Evolutionary conservation across 35 echinoderm and acorn worm genomes (phyloP), one percentile per base, ranked within the genome.

Genomic region (Apostichopus parvimensis): DNA sequence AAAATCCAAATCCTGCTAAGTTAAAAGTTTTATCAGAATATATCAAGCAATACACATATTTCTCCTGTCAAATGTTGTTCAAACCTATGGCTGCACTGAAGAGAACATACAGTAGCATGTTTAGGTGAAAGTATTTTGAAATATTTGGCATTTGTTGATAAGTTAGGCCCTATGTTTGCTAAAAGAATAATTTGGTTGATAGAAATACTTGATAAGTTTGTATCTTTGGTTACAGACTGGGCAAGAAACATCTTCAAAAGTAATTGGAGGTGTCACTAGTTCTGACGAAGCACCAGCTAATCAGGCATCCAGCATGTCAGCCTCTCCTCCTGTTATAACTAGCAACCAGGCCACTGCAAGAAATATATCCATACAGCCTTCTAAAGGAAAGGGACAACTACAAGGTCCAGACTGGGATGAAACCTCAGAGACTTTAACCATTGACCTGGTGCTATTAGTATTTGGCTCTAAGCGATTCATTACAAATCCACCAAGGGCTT

Each of bases 391-490:
- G 71, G n/a, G 71, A 75, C 14, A 13, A 1, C 17, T 75, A 22
- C 20, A 18, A 75, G 71, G 71, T 75, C 71, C 57, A 18, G 81
- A 56, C 6, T 84, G 81, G 81, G 81, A 84, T 21, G 22, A 84
- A 54, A 23, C 15, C 6, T 53, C 81, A 21, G 24, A 84, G 14
- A 84, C 81, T 23, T n/a, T 84, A 23, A 84, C 81, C 54, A 58
- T 84, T 84, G 81, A 84, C 54, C 12, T 84, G 17, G 81, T 84
- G 6, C 81, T 84, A 12, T 52, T 84, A 21, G 81, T 17, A 25
- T 84, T 84, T 58, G 81, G 81, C n/a, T 84, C 81, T 52, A 84
- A 84, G 57, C 53, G 81, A 14, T 84, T 84, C 53, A 22, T 84
- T 6, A 11, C 6, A 3, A 59, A 59, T 59, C 81, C 81, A 22